These are phyloP conservation scores for Cynopterus sphinx DNA, from an alignment of 2,797 vertebrate genomes.

Conservation along the genomic window DNA sequence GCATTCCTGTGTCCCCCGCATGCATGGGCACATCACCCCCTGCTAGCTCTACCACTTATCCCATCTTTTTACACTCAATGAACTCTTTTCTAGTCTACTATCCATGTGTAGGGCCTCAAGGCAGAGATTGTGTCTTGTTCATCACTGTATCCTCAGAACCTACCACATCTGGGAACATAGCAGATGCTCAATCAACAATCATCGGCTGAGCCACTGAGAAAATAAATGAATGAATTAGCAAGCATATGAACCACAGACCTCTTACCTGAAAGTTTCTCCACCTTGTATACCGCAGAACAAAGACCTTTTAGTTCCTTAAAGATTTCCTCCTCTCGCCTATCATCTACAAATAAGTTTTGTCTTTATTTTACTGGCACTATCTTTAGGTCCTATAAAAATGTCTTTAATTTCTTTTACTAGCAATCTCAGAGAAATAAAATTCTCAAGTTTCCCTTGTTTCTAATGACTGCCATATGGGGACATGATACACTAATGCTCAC, in stretches of 20 bases:
- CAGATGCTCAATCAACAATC: not conserved
- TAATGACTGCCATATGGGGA: conserved; percentile 63
- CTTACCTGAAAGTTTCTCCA: not conserved
- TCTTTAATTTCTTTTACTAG: conserved; percentile 61
- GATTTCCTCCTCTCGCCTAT: not conserved
- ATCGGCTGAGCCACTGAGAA: not conserved
- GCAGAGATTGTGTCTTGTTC: not conserved
- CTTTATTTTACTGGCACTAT: conserved; percentile 60
- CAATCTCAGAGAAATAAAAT: conserved; percentile 54
- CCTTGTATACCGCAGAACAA: not conserved
- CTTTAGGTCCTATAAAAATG: conserved; percentile 69
- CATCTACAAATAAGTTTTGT: conserved; percentile 56
- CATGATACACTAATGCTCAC: conserved; percentile 21
- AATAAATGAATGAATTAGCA: not conserved
- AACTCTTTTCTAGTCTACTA: not conserved
- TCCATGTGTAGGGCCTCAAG: not conserved
- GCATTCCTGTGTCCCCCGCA: too few species aligned
- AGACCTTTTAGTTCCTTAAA: conserved; percentile 49
- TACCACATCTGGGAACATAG: not conserved
- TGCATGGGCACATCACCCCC: not conserved
- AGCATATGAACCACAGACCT: not conserved
- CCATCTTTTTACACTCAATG: not conserved
- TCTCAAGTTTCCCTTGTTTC: conserved; percentile 31
- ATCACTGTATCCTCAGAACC: not conserved
- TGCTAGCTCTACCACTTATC: not conserved